Percentiles rank a stretch among this genome's conserved stretches.
Conservation (phyloP, 1,140 invertebrate species). For the Grapholita molesta region DNA sequence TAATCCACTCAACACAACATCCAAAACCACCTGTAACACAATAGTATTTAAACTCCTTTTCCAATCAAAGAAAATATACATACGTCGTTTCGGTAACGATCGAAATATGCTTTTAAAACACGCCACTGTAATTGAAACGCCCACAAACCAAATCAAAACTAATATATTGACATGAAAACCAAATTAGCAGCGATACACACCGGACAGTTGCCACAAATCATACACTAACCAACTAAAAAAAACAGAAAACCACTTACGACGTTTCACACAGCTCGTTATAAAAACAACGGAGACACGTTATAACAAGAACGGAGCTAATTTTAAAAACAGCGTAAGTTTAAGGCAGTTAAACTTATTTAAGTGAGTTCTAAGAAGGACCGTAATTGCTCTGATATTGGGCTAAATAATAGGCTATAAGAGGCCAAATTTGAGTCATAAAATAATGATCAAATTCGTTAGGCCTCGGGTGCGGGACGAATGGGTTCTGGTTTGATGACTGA, state of each 20-base stretch:
- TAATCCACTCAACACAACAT: background rate
- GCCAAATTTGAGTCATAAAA: constrained; percentile 19
- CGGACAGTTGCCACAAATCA: constrained; percentile 6
- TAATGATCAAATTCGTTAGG: constrained; percentile 20
- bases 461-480: constrained; percentile 7
- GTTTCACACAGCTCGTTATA: background rate
- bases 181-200: constrained; percentile 1
- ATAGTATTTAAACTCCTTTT: background rate
- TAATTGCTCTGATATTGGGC: constrained; percentile 18
- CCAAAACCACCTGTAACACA: background rate
- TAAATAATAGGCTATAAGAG: constrained; percentile 20
- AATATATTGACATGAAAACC: constrained; percentile 15
- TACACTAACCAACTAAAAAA: constrained; percentile 4
- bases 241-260: background rate
- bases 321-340: background rate
- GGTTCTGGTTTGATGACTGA: background rate
- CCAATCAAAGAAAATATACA: background rate
- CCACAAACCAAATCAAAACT: constrained; percentile 9
- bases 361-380: constrained; percentile 12
- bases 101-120: background rate
- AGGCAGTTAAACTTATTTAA: background rate
- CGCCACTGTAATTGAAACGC: constrained; percentile 4
- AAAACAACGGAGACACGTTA: no score
- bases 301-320: background rate
- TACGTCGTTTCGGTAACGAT: background rate